These are phyloP conservation scores for Sphaerophoria rueppellii DNA, from an alignment of 2,888 invertebrate species.

Conservation along the genomic window DNA sequence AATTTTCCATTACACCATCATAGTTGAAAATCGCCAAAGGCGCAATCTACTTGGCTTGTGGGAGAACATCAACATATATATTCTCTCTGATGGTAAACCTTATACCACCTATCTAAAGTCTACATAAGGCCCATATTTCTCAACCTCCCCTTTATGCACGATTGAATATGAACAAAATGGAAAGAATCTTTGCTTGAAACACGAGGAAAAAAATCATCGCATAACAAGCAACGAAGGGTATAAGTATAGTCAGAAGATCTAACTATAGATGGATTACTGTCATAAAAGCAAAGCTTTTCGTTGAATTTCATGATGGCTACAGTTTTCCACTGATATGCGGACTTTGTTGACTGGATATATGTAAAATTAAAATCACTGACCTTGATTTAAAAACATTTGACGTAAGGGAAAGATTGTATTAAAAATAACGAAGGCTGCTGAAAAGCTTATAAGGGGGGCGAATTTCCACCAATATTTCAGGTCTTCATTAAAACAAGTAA, in stretches of 20 bases:
- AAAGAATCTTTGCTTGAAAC: constrained; percentile 16
- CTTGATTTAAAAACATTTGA: constrained; percentile 54
- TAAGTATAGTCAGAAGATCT: constrained; percentile 26
- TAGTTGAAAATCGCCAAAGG: constrained; percentile 56
- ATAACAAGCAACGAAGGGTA: constrained; percentile 48
- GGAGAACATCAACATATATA: not conserved
- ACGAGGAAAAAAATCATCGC: not conserved
- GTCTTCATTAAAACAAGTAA: not conserved
- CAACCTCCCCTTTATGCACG: constrained; percentile 9
- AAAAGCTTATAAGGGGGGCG: not conserved
- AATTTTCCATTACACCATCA: constrained; percentile 68
- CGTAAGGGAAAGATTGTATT: not conserved
- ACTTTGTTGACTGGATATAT: constrained; percentile 5
- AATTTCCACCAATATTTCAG: not conserved
- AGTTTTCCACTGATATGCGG: constrained; percentile 12
- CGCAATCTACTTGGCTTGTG: constrained; percentile 48
- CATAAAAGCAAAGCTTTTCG: constrained; percentile 39
- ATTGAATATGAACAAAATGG: constrained; percentile 33
- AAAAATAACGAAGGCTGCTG: constrained; percentile 3
- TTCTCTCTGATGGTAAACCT: not conserved
- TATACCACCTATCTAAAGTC: not conserved
- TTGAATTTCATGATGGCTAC: constrained; percentile 43
- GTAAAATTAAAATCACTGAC: constrained; percentile 47
- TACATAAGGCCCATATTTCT: not conserved
- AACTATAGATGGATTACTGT: constrained; percentile 56